Evolutionary conservation across 2,888 invertebrate species (phyloP), one percentile per base, ranked within the genome.

Genomic region (Drymonia ruficornis): DNA sequence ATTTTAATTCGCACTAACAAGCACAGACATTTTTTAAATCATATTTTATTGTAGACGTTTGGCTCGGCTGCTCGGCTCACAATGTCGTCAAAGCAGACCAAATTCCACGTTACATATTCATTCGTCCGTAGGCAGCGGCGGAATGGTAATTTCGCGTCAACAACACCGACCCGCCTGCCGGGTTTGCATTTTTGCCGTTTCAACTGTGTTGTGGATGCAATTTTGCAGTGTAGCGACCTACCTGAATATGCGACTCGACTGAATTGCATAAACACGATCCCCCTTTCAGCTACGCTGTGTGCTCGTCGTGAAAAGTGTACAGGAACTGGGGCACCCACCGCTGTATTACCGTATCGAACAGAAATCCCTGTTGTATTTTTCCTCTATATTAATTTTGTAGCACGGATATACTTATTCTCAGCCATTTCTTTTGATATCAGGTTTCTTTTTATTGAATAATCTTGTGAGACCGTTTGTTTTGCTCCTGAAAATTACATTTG

Each of bases 71-170:
- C 61, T 66, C 57, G 59, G 4, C 34, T 47, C 56, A 64, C 72
- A 73, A 79, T 80, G 79, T 78, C 78, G 81, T 84, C 80, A 82
- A 82, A 81, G 75, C 80, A 78, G 78, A 78, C 81, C 78, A 80
- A 82, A 86, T 84, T 82, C 80, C 76, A 72, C 72, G 80, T 84
- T 88, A 87, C 86, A 89, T 89, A 89, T 89, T 89, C 86, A 90
- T 89, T 82, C 81, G 81, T 78, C 81, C 80, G 83, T 84, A 82
- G 87, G 83, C 83, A 74, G 83, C 72, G 77, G 76, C 71, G 83
- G 81, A 88, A 91, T 91, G 87, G 83, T 87, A 89, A 91, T 90
- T 86, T 82, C 80, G 76, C 81, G 84, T 87, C 89, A 86, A 86
- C 89, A 86, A 81, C 84, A 77, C 76, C 70, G 75, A 78, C 78